Base-by-base conservation (phyloP, 1,140 invertebrate genomes). In the Calliphora vicina region DNA sequence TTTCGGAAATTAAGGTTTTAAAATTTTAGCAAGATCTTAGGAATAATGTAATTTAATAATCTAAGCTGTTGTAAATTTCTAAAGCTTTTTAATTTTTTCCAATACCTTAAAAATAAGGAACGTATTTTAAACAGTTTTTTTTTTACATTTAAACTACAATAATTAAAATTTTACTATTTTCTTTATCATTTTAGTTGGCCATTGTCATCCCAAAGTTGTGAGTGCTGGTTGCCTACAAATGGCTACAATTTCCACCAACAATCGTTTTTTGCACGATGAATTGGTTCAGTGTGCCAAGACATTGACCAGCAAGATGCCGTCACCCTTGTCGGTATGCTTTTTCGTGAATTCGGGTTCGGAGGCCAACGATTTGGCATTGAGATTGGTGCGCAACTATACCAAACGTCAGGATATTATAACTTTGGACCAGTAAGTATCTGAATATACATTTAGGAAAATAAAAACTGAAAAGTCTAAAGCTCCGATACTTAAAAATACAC, bases 301-400 rank as follows among this genome's bases (percentile, higher is more conserved):
- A 85, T 91, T 99, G 83, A 94, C 96, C 4, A 93, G 93, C 73
- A 95, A 97, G 23, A 93, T 99, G 88, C 96, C 96, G 2, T 83
- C 84, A 8, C 93, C 94, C 80, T 90, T 97, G n/a, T 97, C 96
- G 17, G 97, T 99, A 9, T 98, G 98, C 88, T 99, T 97, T 92
- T 97, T 99, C 86, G 97, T 99, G 20, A 99, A 99, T 91, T 99
- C 99, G 2, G 99, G 98, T n/a, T 99, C 98, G 35, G 98, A 99
- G 92, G 98, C 99, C 2, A 99, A 99, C 92, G 99, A 99, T 92
- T 92, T 99, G 84, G 99, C 99, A 0, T 90, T 99, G 8, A 93
- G 98, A 73, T 91, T 99, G 71, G 97, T 98, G 1, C 93, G 95
- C 82, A 94, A 97, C 72, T 95, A 98, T 88, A 99, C 98, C 2